Conservation (phyloP, 1,140 invertebrate genomes). For the Nixonia krombeini region DNA sequence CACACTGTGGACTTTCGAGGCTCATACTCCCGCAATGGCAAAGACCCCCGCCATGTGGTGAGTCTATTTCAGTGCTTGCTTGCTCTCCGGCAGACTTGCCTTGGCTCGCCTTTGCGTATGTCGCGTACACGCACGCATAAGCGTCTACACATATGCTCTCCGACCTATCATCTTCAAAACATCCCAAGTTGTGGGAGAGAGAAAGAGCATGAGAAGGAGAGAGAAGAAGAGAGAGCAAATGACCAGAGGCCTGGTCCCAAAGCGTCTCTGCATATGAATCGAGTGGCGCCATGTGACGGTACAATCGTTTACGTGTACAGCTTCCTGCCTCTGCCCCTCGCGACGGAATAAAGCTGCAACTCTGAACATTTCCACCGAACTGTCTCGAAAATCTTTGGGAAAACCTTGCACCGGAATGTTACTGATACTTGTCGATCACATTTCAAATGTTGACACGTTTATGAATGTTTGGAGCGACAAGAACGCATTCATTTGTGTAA, state of each 20-base stretch:
- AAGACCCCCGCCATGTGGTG: constrained; percentile 67
- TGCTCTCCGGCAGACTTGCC: constrained; percentile 50
- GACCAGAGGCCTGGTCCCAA: constrained; percentile 6
- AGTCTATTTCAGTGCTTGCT: constrained; percentile 64
- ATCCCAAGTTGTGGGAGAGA: constrained; percentile 9
- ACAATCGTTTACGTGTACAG: constrained; percentile 2
- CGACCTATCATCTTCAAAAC: constrained; percentile 15
- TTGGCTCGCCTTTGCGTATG: constrained; percentile 32
- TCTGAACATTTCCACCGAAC: too few species aligned
- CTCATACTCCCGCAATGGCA: constrained; percentile 51
- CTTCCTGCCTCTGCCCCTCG: neutral
- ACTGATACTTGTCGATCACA: too few species aligned
- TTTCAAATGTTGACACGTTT: too few species aligned
- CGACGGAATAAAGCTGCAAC: neutral
- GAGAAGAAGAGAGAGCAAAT: constrained; percentile 2
- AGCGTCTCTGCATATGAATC: constrained; percentile 5
- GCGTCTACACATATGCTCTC: constrained; percentile 3
- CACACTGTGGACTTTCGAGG: constrained; percentile 40
- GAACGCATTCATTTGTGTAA: too few species aligned
- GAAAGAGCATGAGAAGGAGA: constrained; percentile 14
- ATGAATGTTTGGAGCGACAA: too few species aligned
- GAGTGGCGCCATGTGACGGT: constrained; percentile 5
- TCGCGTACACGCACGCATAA: constrained; percentile 37
- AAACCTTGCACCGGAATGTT: too few species aligned
- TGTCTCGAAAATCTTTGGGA: neutral